A percentile compares a stretch with the other conserved stretches of the same genome.
These are phyloP conservation scores for Leptura quadrifasciata DNA, from an alignment of 2,888 invertebrate genomes.

Conservation along the genomic window DNA sequence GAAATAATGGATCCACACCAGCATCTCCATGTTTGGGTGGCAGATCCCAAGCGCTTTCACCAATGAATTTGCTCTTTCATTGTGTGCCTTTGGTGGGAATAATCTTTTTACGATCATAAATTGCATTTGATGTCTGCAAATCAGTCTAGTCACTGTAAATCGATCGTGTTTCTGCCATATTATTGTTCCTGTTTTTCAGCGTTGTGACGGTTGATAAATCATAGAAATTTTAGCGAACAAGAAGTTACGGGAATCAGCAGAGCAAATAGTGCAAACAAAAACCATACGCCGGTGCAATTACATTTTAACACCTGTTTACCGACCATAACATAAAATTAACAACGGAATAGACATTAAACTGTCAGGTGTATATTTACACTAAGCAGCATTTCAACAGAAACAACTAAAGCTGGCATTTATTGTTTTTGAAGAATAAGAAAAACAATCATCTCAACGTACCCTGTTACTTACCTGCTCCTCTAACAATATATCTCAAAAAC, in stretches of 20 bases:
- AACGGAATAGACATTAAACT: conserved; percentile 50
- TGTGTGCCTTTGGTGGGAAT: conserved; percentile 39
- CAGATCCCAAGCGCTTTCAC: conserved; percentile 37
- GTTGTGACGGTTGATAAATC: conserved; percentile 45
- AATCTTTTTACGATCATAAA: conserved; percentile 29
- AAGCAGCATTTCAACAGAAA: conserved; percentile 47
- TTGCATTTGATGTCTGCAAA: conserved; percentile 36
- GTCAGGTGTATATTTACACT: conserved; percentile 46
- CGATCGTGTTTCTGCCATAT: conserved; percentile 23
- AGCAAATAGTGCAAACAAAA: conserved; percentile 43
- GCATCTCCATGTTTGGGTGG: conserved; percentile 46
- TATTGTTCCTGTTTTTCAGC: conserved; percentile 37
- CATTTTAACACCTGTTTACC: conserved; percentile 52
- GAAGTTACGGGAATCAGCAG: conserved; percentile 43
- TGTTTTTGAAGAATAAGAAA: conserved; percentile 45
- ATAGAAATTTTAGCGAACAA: conserved; percentile 37
- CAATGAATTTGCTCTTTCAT: conserved; percentile 36
- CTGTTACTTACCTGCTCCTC: conserved; percentile 15
- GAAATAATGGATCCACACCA: conserved; percentile 49
- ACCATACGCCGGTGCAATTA: conserved; percentile 40
- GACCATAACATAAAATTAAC: conserved; percentile 52
- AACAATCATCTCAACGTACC: conserved; percentile 31
- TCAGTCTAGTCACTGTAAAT: conserved; percentile 39
- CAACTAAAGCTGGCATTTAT: conserved; percentile 41
- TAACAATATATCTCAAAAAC: conserved; percentile 41